A percentile compares a stretch with the other conserved stretches of the same genome.
phyloP scores from a whole-genome alignment of 2,113 vertebrate species.

The Centropus bengalensis region DNA sequence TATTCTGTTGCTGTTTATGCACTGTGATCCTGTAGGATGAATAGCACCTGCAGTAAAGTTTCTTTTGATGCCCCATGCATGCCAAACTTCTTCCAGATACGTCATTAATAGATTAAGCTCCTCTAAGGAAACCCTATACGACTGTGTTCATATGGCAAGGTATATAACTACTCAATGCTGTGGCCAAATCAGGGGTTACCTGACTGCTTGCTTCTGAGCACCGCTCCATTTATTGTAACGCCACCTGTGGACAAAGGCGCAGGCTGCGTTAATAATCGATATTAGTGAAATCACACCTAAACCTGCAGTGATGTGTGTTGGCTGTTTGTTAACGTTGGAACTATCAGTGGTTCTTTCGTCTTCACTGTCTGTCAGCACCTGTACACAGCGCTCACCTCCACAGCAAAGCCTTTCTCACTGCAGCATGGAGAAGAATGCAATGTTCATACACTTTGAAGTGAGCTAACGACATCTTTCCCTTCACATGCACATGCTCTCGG shows the following conservation, averaged over 20 bases:
- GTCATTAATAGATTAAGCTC: slow-evolving; percentile 32
- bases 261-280: background rate
- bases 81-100: slow-evolving; percentile 81
- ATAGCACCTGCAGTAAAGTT: slow-evolving; percentile 53
- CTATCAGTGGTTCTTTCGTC: background rate
- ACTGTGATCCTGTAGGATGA: slow-evolving; percentile 73
- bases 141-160: slow-evolving; percentile 60
- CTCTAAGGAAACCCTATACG: slow-evolving; percentile 1
- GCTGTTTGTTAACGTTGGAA: background rate
- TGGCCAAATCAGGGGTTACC: slow-evolving; percentile 79
- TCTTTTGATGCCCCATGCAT: slow-evolving; percentile 79
- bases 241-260: slow-evolving; percentile 36
- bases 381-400: background rate
- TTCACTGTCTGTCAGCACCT: background rate
- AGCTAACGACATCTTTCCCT: background rate
- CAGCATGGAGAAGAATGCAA: background rate
- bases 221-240: background rate
- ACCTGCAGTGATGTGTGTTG: slow-evolving; percentile 40
- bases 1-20: slow-evolving; percentile 77
- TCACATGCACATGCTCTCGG: background rate
- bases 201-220: slow-evolving; percentile 78
- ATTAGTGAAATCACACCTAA: background rate
- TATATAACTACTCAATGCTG: slow-evolving; percentile 52
- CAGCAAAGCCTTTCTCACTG: background rate
- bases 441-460: background rate